phyloP scores from a whole-genome alignment of 1,140 invertebrate species.

The Oryctes rhinoceros region DNA sequence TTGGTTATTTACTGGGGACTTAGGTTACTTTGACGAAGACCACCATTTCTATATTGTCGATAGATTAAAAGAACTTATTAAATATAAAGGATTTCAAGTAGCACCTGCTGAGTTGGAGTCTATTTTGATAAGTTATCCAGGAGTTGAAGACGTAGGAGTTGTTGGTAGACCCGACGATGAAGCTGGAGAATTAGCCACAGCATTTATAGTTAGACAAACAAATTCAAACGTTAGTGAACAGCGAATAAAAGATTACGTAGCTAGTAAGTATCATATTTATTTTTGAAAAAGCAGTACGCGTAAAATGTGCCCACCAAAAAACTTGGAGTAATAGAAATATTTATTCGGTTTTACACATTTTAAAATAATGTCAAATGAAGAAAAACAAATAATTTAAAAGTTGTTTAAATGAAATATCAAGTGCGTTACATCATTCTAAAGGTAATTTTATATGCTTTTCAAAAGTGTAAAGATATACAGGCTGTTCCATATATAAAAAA shows the following conservation, averaged over 20 bases:
- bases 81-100: constrained; percentile 80
- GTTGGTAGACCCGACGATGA: constrained; percentile 72
- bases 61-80: constrained; percentile 89
- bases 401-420: too few species aligned
- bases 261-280: constrained; percentile 60
- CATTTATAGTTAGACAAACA: constrained; percentile 72
- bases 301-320: too few species aligned
- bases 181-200: constrained; percentile 75
- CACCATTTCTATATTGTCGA: constrained; percentile 81
- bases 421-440: too few species aligned
- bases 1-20: constrained; percentile 86
- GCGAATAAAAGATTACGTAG: constrained; percentile 64
- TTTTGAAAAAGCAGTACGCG: too few species aligned
- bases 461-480: too few species aligned
- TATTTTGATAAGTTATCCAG: constrained; percentile 70
- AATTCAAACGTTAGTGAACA: constrained; percentile 60
- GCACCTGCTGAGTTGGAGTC: constrained; percentile 72
- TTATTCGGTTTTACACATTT: too few species aligned
- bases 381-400: too few species aligned
- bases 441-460: too few species aligned
- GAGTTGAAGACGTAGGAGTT: constrained; percentile 75
- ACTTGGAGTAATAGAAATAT: too few species aligned
- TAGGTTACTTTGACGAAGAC: constrained; percentile 79
- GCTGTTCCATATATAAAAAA: too few species aligned
- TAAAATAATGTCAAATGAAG: too few species aligned